Evolutionary conservation across 2,797 vertebrate species (phyloP), one percentile per base, ranked within the genome.

Genomic region (Crax fasciolata): DNA sequence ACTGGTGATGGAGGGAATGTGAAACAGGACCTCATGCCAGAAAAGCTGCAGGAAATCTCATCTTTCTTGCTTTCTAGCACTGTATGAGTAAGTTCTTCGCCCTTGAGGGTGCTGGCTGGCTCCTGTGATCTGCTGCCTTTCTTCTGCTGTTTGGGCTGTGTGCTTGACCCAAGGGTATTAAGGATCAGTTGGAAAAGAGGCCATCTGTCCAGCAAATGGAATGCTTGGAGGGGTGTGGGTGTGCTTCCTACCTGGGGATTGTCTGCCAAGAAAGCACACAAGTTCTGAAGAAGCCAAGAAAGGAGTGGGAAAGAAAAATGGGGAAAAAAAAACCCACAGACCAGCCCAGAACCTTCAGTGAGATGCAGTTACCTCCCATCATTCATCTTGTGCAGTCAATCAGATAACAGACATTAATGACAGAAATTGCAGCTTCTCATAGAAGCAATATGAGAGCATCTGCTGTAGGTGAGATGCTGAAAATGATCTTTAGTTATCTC

Each of bases 1-100:
- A 0, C 8, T 79, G 66, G 52, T 81, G 81, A 25, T 43, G 38
- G n/a, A 84, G 75, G 13, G 61, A 82, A 83, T 51, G 71, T 66
- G 85, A 95, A 86, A 79, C 51, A 62, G 38, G 55, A 81, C 32
- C 39, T 91, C 14, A 9, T 0, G 3, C 70, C 76, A 92, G 74
- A 89, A 87, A 77, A 74, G 46, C 84, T 75, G 92, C 62, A 84
- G 76, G 73, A 52, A 0, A 0, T 84, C 78, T 84, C 59, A 44
- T 89, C 66, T 93, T 89, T 81, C 78, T 43, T 89, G 62, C 81
- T 87, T 92, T 92, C 78, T 13, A 76, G 86, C 77, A 48, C 70
- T 58, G 25, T 35, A 4, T 80, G 52, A 83, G 13, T 28, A 48
- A 86, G 23, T 39, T 12, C 61, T 35, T 91, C 46, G 65, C 13